Base-by-base conservation (phyloP, 2,797 vertebrate species). In the Synanceia verrucosa region DNA sequence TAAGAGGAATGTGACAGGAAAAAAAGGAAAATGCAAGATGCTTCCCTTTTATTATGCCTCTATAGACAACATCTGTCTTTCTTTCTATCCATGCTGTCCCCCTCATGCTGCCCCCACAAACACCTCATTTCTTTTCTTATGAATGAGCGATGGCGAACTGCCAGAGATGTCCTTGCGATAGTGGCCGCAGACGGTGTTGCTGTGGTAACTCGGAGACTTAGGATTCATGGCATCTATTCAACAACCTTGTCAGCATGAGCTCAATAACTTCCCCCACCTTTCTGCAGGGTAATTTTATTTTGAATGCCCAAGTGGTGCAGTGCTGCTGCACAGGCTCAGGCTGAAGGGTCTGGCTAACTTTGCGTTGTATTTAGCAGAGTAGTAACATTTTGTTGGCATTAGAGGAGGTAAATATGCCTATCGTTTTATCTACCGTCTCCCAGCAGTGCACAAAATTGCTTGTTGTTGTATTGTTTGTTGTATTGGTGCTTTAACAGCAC, bases 101-200 rank as follows among this genome's bases (percentile, higher is more conserved):
- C 37, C 34, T 29, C 7, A 4, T n/a, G 18, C 62, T n/a, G 1
- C 14, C 52, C 36, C 33, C 31, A 64, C 62, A 28, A 21, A 55
- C 31, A 29, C 53, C 24, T 26, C 69, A 62, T 67, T 81, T 72
- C 69, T 72, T 72, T 70, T 76, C 66, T 77, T 67, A 68, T 85
- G 84, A 92, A 91, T 89, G 88, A 88, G 75, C 21, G 24, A 83
- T 81, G 83, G 82, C 70, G 37, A 57, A 72, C 76, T 52, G 83
- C 78, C 84, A 85, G 51, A 85, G 80, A 87, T 79, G 86, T 89
- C 90, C 90, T 91, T 92, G 89, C 57, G 82, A 88, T 86, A 84
- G 85, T 82, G 83, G 81, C 80, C 62, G 39, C 83, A 71, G 76
- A 57, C 76, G 50, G 71, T 46, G 89, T 91, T 92, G 90, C 90